These are phyloP conservation scores for Caenorhabditis tropicalis DNA, from an alignment of 1,140 invertebrate species.

Conservation along the genomic window DNA sequence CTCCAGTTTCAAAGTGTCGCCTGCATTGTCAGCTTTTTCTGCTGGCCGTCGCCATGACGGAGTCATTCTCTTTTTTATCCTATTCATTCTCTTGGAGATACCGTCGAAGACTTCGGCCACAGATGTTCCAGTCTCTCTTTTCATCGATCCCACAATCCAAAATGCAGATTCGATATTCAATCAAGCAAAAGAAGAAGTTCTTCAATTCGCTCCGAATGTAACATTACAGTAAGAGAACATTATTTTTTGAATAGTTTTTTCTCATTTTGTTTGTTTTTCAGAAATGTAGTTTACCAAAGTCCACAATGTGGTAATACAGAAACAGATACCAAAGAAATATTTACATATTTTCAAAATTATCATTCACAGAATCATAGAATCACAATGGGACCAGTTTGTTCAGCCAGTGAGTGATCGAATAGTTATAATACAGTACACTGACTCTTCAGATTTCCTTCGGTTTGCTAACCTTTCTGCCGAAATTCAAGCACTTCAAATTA, in stretches of 20 bases:
- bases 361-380: constrained; percentile 16
- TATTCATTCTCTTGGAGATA: background rate
- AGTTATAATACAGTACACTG: background rate
- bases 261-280: background rate
- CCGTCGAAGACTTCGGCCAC: background rate
- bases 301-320: background rate
- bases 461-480: constrained; percentile 4
- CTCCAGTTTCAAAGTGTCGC: constrained; percentile 22
- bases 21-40: background rate
- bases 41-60: background rate
- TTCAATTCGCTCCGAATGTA: constrained; percentile 3
- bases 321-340: background rate
- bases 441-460: background rate
- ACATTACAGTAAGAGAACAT: background rate
- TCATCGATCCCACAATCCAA: background rate
- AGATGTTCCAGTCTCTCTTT: background rate
- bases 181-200: background rate
- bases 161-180: constrained; percentile 9
- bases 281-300: background rate
- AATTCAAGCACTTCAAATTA: background rate
- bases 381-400: constrained; percentile 13
- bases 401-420: background rate
- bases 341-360: constrained; percentile 13
- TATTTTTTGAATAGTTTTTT: background rate
- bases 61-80: background rate